Evolutionary conservation across 1,140 invertebrate genomes (phyloP), one percentile per base, ranked within the genome.

Genomic region (Eufriesea mexicana): DNA sequence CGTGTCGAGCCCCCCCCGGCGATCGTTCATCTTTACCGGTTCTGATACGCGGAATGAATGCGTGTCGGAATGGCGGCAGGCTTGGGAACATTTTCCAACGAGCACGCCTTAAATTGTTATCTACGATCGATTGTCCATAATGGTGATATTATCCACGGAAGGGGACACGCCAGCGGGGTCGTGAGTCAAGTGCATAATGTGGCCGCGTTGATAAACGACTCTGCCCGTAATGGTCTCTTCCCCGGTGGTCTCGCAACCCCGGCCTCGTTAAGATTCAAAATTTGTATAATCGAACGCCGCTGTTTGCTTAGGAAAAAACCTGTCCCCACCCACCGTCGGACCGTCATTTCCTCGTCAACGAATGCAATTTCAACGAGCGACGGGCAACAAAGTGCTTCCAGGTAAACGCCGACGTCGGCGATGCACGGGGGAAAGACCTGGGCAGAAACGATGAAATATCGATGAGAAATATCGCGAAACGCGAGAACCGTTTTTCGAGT

Each of bases 71-170:
- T 59, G 64, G 49, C 47, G n/a, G n/a, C 45, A 35, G 51, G 71
- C 61, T 67, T 47, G 72, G 73, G 49, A 74, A 51, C 54, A 67
- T 82, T 82, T 49, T 49, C 61, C 62, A 57, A 7, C 51, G 61
- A 68, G 72, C 73, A 68, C 62, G 62, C 51, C 79, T 81, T 82
- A 82, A 82, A 82, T 82, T 51, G 72, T 82, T 82, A 82, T 82
- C 79, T 76, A 59, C 72, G 72, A 82, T 82, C 79, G 79, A 82
- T 75, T 82, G 79, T 82, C 73, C 79, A 76, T 76, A 82, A 82
- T 82, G 79, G 73, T 67, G 79, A 82, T 82, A 82, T 82, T 82
- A 82, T 82, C 79, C 79, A 18, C 62, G 62, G 25, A 67, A 75
- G 51, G 79, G 72, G 79, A 82, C 79, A 80, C 59, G 79, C n/a